Evolutionary conservation across 2,888 invertebrate genomes (phyloP).

Genomic region (Patella depressa): DNA sequence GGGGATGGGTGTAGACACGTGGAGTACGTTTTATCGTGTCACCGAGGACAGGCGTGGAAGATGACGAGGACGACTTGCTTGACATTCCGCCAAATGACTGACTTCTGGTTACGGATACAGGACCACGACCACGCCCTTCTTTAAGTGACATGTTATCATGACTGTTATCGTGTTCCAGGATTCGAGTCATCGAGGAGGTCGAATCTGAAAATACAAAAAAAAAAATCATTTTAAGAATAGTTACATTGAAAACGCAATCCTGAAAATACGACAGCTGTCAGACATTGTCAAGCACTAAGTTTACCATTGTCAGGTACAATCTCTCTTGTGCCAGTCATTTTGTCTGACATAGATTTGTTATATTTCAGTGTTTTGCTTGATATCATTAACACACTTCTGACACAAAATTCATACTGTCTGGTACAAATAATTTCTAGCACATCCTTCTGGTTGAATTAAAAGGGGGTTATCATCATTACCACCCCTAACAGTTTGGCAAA

Average conservation of each 20-base stretch:
- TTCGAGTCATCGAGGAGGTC: constrained; percentile 40
- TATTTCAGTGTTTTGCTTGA: too few species aligned
- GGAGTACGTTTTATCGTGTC: constrained; percentile 54
- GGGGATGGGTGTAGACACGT: constrained; percentile 38
- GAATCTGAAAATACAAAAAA: constrained; percentile 30
- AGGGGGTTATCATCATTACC: too few species aligned
- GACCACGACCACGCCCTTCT: constrained; percentile 30
- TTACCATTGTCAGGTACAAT: background rate
- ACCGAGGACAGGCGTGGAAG: constrained; percentile 55
- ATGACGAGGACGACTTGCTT: constrained; percentile 39
- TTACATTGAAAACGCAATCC: background rate
- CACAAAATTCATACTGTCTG: too few species aligned
- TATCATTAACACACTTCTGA: background rate
- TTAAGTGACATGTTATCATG: constrained; percentile 38
- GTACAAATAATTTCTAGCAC: too few species aligned
- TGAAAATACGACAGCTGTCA: background rate
- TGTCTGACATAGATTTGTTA: background rate
- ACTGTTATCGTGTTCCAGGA: constrained; percentile 11
- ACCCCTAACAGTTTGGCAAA: too few species aligned
- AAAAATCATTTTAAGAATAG: background rate
- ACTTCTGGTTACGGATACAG: constrained; percentile 49
- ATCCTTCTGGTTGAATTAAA: too few species aligned
- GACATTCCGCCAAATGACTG: constrained; percentile 60
- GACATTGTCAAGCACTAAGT: background rate
- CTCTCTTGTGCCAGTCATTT: background rate